phyloP scores from a whole-genome alignment of 2,888 invertebrate genomes.

The Torymus aiolomorphi region DNA sequence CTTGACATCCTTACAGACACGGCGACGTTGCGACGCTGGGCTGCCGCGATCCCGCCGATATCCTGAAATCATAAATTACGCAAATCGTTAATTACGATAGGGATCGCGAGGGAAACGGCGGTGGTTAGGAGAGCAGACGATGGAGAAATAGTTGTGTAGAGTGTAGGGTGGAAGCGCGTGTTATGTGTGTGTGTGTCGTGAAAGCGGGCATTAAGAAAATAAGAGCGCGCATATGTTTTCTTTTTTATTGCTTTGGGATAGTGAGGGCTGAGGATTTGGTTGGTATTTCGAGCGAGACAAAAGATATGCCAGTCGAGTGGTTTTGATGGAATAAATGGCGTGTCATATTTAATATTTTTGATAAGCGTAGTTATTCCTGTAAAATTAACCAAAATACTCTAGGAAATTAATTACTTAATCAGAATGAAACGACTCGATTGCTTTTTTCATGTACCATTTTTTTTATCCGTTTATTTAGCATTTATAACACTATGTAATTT shows the following conservation, averaged over 20 bases:
- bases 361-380: no score
- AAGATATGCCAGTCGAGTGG: no score
- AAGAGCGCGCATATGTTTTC: constrained; percentile 19
- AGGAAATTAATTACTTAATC: no score
- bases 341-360: no score
- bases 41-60: constrained; percentile 26
- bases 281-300: not conserved
- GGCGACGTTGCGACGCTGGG: not conserved
- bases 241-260: constrained; percentile 10
- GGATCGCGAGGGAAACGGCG: constrained; percentile 13
- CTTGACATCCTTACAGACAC: constrained; percentile 50
- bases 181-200: not conserved
- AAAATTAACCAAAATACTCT: no score
- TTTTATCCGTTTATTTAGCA: no score
- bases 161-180: not conserved
- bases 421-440: no score
- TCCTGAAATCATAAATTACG: constrained; percentile 50
- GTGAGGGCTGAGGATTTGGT: not conserved
- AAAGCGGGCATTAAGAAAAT: constrained; percentile 25
- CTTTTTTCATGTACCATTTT: no score
- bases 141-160: not conserved
- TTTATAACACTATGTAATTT: no score
- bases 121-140: no score
- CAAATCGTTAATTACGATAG: constrained; percentile 52
- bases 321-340: no score